A percentile compares a stretch with the other conserved stretches of the same genome.
phyloP scores from a whole-genome alignment of 1,140 invertebrate species.

The Ruditapes philippinarum region DNA sequence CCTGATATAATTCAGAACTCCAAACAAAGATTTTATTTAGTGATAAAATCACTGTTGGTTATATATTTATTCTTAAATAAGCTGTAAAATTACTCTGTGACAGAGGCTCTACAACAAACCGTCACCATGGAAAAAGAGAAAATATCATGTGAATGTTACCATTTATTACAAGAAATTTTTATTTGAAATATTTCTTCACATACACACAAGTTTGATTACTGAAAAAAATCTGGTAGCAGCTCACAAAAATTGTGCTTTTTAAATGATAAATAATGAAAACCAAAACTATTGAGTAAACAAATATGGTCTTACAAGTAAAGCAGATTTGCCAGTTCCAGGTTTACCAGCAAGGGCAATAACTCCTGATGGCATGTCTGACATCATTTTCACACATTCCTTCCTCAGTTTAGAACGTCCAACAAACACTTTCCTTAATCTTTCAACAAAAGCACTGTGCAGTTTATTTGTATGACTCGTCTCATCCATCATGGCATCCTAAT shows the following conservation, averaged over 20 bases:
- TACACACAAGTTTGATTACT: background rate
- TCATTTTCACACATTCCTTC: conserved; percentile 80
- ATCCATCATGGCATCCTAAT: conserved; percentile 81
- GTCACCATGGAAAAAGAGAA: no score
- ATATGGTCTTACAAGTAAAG: conserved; percentile 81
- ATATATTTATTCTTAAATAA: no score
- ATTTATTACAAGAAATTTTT: background rate
- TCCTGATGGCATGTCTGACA: conserved; percentile 75
- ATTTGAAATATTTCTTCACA: background rate
- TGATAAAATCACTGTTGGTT: no score
- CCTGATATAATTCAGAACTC: no score
- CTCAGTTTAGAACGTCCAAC: conserved; percentile 81
- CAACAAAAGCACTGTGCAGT: conserved; percentile 81
- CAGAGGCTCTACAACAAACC: no score
- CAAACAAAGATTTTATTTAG: no score
- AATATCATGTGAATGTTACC: no score
- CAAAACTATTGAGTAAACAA: no score
- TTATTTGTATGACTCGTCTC: conserved; percentile 79
- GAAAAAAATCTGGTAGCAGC: background rate
- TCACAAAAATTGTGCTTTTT: no score
- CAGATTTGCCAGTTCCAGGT: conserved; percentile 86
- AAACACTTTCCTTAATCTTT: conserved; percentile 76
- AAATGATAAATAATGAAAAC: no score
- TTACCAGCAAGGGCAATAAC: conserved; percentile 84
- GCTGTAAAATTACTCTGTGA: no score